Evolutionary conservation across 2,888 invertebrate genomes (phyloP).

Genomic region (Epirrita christyi): DNA sequence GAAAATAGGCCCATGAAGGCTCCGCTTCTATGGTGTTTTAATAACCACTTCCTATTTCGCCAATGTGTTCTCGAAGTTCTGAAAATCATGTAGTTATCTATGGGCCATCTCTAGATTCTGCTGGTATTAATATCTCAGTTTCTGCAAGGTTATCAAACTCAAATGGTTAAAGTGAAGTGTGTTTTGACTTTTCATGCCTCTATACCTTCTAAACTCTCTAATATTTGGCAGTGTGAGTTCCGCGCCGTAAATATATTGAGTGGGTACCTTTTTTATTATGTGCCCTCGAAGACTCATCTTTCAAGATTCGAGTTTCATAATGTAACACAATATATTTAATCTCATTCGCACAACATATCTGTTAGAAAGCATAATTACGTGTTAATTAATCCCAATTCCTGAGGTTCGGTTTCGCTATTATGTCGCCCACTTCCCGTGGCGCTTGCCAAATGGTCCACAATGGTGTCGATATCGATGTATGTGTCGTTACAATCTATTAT

Average conservation of each 20-base stretch:
- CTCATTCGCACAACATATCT: constrained; percentile 1
- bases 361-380: constrained; percentile 17
- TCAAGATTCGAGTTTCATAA: neutral
- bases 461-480: constrained; percentile 52
- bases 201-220: neutral
- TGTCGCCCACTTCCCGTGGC: constrained; percentile 63
- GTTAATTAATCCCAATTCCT: constrained; percentile 16
- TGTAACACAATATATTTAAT: constrained; percentile 11
- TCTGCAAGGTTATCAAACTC: constrained; percentile 26
- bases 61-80: too few relatives aligned
- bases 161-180: constrained; percentile 30
- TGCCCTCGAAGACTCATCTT: neutral
- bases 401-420: constrained; percentile 49
- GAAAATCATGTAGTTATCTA: neutral
- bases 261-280: neutral
- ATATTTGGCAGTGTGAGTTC: too few relatives aligned
- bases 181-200: neutral
- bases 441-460: constrained; percentile 71
- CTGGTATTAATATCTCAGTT: constrained; percentile 21
- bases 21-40: too few relatives aligned
- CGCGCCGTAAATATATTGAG: too few relatives aligned
- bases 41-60: too few relatives aligned
- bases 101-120: constrained; percentile 5
- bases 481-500: constrained; percentile 56
- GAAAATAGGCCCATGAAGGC: neutral